phyloP scores from a whole-genome alignment of 2,113 vertebrate species.

The Laterallus jamaicensis region DNA sequence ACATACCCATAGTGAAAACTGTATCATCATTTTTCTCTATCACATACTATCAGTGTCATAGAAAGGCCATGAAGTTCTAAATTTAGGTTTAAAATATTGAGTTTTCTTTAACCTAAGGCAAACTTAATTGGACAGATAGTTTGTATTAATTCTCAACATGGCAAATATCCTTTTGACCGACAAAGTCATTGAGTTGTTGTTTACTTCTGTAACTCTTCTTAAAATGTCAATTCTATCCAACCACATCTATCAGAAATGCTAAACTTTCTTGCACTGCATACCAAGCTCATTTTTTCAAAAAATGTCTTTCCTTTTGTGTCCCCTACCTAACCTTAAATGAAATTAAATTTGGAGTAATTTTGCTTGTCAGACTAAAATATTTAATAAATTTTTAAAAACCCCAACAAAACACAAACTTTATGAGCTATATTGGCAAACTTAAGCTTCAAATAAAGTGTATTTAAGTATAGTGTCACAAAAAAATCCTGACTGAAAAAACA shows the following conservation, averaged over 20 bases:
- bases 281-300: background rate
- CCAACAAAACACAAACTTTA: background rate
- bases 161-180: background rate
- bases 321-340: background rate
- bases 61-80: background rate
- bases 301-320: background rate
- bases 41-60: background rate
- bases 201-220: background rate
- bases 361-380: background rate
- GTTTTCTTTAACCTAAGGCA: conserved; percentile 8
- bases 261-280: background rate
- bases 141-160: conserved; percentile 1
- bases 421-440: background rate
- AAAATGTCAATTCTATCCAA: background rate
- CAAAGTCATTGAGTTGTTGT: background rate
- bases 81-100: background rate
- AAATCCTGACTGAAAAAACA: background rate
- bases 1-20: background rate
- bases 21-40: background rate
- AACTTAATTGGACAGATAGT: background rate
- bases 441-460: background rate
- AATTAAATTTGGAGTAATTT: background rate
- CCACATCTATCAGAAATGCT: background rate
- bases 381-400: rapidly evolving
- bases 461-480: background rate